Evolutionary conservation across 2,888 invertebrate genomes (phyloP).

Genomic region (Drosophila kanekoi): DNA sequence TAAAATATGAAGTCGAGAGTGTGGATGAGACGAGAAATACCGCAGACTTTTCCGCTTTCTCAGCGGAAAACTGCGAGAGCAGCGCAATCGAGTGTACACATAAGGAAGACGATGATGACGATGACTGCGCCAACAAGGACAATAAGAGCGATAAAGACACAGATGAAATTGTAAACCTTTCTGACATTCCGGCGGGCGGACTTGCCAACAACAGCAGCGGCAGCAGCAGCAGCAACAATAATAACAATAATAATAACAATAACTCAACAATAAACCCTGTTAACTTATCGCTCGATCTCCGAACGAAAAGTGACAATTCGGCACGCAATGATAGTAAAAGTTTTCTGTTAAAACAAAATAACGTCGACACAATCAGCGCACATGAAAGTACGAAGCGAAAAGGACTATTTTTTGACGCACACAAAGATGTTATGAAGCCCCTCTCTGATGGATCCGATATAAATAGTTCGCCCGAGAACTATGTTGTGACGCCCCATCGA

Average conservation of each 20-base stretch:
- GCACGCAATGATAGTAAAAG: constrained; percentile 50
- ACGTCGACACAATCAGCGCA: constrained; percentile 52
- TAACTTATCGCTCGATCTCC: constrained; percentile 89
- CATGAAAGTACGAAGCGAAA: constrained; percentile 78
- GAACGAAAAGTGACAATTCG: constrained; percentile 86
- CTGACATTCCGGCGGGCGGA: constrained; percentile 68
- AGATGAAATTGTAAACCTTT: constrained; percentile 73
- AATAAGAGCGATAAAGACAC: constrained; percentile 73
- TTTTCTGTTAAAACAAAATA: constrained; percentile 50
- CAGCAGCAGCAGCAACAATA: constrained; percentile 83
- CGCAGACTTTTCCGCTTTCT: constrained; percentile 50
- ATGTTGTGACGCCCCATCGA: constrained; percentile 94
- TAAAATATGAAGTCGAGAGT: constrained; percentile 71
- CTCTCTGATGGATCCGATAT: constrained; percentile 90
- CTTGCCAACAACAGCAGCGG: constrained; percentile 82
- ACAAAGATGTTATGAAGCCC: constrained; percentile 87
- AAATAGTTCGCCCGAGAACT: constrained; percentile 92
- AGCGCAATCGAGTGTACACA: constrained; percentile 83
- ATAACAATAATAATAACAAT: constrained; percentile 85
- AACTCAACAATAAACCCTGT: constrained; percentile 92
- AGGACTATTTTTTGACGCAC: constrained; percentile 85
- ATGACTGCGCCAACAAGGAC: constrained; percentile 56
- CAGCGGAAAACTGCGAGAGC: constrained; percentile 82
- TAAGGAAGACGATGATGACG: constrained; percentile 47
- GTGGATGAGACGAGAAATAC: constrained; percentile 59